Evolutionary conservation across 2,797 vertebrate species (phyloP).

Genomic region (Taenioides sp.): DNA sequence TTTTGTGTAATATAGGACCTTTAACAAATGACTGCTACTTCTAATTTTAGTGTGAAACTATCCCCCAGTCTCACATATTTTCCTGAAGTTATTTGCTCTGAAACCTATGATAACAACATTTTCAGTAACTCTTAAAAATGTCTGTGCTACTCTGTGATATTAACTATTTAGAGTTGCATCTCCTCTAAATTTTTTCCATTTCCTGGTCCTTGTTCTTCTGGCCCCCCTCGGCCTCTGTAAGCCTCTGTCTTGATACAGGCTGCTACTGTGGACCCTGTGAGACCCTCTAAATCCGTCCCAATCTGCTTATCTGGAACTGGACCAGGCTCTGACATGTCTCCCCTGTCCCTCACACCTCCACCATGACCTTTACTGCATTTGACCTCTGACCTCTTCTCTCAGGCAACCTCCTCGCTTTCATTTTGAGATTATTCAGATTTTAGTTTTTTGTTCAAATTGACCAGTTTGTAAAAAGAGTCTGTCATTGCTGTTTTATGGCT

Average conservation of each 20-base stretch:
- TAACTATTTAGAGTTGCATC: too few relatives aligned
- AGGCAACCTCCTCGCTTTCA: neutral
- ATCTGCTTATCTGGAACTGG: constrained; percentile 55
- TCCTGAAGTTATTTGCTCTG: too few relatives aligned
- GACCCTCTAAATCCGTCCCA: constrained; percentile 46
- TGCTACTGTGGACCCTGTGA: constrained; percentile 43
- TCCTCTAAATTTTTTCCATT: neutral
- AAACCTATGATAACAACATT: too few relatives aligned
- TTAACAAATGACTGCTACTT: too few relatives aligned
- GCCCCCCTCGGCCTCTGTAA: constrained; percentile 29
- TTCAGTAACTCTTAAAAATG: too few relatives aligned
- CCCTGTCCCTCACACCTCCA: constrained; percentile 56
- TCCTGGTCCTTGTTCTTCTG: constrained; percentile 16
- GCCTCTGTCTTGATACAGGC: constrained; percentile 27
- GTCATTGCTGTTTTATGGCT: too few relatives aligned
- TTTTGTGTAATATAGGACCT: too few relatives aligned
- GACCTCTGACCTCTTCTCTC: constrained; percentile 33
- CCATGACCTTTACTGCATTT: constrained; percentile 55
- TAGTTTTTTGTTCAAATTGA: too few relatives aligned
- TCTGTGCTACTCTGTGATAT: too few relatives aligned
- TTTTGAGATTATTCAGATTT: neutral
- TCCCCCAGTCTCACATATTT: too few relatives aligned
- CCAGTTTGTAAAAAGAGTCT: too few relatives aligned
- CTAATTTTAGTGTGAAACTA: too few relatives aligned
- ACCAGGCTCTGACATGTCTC: constrained; percentile 24